Evolutionary conservation across 1,140 invertebrate genomes (phyloP), one percentile per base, ranked within the genome.

Genomic region (Bombus huntii): DNA sequence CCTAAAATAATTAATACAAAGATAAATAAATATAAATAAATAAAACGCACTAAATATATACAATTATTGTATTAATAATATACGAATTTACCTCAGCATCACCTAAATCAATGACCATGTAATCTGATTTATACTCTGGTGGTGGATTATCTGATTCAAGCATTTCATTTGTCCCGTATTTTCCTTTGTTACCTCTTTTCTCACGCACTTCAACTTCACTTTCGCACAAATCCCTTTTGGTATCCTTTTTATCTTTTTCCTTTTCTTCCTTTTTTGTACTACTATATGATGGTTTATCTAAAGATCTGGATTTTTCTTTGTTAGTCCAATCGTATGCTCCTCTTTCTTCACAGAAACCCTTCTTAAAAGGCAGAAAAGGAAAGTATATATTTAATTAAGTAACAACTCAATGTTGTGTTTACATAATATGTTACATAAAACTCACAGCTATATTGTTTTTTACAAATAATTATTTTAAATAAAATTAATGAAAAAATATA

Each of bases 111-210:
- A 95, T 94, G 84, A 95, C 93, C 92, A 94, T 94, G 83, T 93
- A 95, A 89, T 95, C 95, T 83, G 93, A 90, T 89, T 95, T 95
- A 89, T 95, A 94, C 79, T 95, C 94, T 72, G 92, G 92, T 44
- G 93, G 92, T 88, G 93, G 90, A 92, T 93, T 94, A 83, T 94
- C 94, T 79, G 94, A 93, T 31, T 94, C 94, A 83, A 94, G 92
- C 95, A 95, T 95, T 83, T 95, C 94, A 95, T 95, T 95, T 93
- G 93, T 93, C 83, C 92, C 92, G 90, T 93, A 91, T 89, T 95
- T 95, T 84, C 92, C 94, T 89, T 93, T 94, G 79, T 81, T 90
- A 74, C 82, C 65, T 85, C 89, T 91, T 85, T 92, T 94, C 62
- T 94, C 93, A 66, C 92, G 90, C 75, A 78, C 66, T 84, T 93